phyloP scores from a whole-genome alignment of 2,888 invertebrate species.

The Pantelozetes paolii region DNA sequence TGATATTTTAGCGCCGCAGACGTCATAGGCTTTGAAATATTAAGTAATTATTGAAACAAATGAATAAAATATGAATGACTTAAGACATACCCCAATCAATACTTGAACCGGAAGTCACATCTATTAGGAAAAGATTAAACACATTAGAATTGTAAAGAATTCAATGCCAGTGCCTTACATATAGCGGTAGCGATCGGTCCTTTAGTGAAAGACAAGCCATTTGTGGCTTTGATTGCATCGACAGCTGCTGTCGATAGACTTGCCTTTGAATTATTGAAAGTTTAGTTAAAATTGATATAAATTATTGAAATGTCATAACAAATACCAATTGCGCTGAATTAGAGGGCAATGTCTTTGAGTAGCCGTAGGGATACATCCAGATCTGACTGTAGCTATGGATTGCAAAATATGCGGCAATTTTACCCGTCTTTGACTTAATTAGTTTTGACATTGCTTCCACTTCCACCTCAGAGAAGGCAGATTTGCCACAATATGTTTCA shows the following conservation, averaged over 20 bases:
- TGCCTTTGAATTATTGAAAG: neutral
- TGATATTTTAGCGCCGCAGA: constrained; percentile 43
- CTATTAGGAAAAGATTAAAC: too few relatives aligned
- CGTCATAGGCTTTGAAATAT: constrained; percentile 41
- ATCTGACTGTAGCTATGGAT: constrained; percentile 46
- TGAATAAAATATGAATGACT: too few relatives aligned
- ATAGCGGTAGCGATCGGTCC: constrained; percentile 38
- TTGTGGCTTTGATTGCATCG: constrained; percentile 5
- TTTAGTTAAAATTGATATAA: neutral
- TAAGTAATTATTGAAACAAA: too few relatives aligned
- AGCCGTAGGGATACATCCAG: constrained; percentile 47
- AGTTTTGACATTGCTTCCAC: constrained; percentile 50
- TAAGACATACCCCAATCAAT: constrained; percentile 28
- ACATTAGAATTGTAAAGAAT: too few relatives aligned
- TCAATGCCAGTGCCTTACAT: constrained; percentile 24
- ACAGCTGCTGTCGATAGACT: constrained; percentile 45
- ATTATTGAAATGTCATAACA: too few relatives aligned
- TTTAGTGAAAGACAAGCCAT: neutral
- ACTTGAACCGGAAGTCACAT: constrained; percentile 37
- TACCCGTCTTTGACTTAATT: neutral
- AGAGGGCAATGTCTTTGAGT: constrained; percentile 37
- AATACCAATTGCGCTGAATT: constrained; percentile 44
- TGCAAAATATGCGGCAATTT: constrained; percentile 44
- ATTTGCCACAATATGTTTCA: constrained; percentile 53
- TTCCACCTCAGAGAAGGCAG: constrained; percentile 54